Percentiles rank a stretch among this genome's conserved stretches.
phyloP scores from a whole-genome alignment of 1,140 invertebrate genomes.

The Caerostris extrusa region DNA sequence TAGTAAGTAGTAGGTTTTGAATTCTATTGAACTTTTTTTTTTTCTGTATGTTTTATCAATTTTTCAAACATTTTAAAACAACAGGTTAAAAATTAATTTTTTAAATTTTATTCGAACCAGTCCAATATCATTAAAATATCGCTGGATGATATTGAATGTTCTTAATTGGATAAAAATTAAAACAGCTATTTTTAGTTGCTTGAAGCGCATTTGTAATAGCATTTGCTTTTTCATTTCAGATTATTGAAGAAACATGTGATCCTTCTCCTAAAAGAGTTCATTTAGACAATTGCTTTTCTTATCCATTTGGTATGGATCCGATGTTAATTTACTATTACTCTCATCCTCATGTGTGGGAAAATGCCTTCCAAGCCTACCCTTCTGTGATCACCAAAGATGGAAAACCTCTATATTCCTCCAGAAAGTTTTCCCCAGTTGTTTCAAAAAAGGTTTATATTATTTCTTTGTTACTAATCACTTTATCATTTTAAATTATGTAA shows the following conservation, averaged over 20 bases:
- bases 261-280: slow-evolving; percentile 52
- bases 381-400: slow-evolving; percentile 74
- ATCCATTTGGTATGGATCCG: slow-evolving; percentile 68
- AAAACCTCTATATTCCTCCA: slow-evolving; percentile 69
- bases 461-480: not conserved
- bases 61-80: too few relatives aligned
- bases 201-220: too few relatives aligned
- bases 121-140: too few relatives aligned
- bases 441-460: slow-evolving; percentile 62
- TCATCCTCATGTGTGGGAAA: slow-evolving; percentile 60
- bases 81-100: too few relatives aligned
- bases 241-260: slow-evolving; percentile 59
- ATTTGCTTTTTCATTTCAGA: slow-evolving; percentile 48
- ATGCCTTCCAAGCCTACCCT: slow-evolving; percentile 70
- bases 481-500: not conserved
- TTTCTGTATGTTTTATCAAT: too few relatives aligned
- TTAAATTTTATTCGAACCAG: too few relatives aligned
- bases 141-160: too few relatives aligned
- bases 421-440: slow-evolving; percentile 44
- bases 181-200: too few relatives aligned
- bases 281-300: slow-evolving; percentile 50
- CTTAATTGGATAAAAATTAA: too few relatives aligned
- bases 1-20: too few relatives aligned
- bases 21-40: too few relatives aligned
- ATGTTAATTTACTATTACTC: slow-evolving; percentile 68